Evolutionary conservation across 1,140 invertebrate species (phyloP).

Genomic region (Papilio dardanus): DNA sequence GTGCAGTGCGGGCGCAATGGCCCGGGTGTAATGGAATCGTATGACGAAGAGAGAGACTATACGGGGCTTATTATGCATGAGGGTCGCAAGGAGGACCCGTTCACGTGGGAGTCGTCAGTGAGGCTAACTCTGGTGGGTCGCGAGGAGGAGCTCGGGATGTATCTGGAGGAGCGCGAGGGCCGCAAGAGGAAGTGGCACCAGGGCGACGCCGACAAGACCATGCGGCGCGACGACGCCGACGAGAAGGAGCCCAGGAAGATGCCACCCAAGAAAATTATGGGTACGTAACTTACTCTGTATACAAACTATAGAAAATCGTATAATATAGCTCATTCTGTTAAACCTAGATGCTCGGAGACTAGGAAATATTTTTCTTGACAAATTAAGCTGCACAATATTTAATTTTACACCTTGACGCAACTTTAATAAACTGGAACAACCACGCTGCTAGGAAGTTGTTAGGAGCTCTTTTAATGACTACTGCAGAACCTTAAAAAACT

Average conservation of each 20-base stretch:
- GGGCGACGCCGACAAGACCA: constrained; percentile 64
- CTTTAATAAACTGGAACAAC: too few species aligned
- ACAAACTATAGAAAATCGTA: not conserved
- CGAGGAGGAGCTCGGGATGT: constrained; percentile 72
- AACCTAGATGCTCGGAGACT: not conserved
- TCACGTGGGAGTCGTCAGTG: constrained; percentile 70
- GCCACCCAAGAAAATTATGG: constrained; percentile 75
- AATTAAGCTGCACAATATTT: not conserved
- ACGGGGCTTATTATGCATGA: constrained; percentile 66
- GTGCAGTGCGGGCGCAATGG: constrained; percentile 63
- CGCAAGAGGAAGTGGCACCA: constrained; percentile 70
- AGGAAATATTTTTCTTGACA: not conserved
- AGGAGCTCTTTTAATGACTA: too few species aligned
- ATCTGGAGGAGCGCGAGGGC: constrained; percentile 66
- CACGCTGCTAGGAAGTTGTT: too few species aligned
- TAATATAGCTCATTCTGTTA: not conserved
- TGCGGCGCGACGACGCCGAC: constrained; percentile 63
- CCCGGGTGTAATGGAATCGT: constrained; percentile 70
- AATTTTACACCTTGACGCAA: too few species aligned
- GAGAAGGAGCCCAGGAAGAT: constrained; percentile 71
- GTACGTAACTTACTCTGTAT: constrained; percentile 51
- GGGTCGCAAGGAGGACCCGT: constrained; percentile 62
- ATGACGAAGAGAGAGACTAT: constrained; percentile 60
- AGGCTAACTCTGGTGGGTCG: constrained; percentile 63
- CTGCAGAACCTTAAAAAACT: too few species aligned